phyloP scores from a whole-genome alignment of 2,797 vertebrate genomes.

The Emys orbicularis region DNA sequence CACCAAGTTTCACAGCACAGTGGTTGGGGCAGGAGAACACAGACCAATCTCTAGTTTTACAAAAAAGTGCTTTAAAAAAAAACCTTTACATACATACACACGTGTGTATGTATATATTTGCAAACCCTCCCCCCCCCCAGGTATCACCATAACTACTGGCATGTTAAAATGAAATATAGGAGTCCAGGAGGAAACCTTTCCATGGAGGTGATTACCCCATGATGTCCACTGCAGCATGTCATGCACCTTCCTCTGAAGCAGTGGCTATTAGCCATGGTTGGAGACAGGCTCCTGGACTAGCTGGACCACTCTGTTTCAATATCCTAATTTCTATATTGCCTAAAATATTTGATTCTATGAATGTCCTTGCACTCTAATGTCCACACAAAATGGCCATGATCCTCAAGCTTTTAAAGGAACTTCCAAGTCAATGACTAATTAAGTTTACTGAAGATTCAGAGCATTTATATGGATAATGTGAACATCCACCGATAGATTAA shows the following conservation, averaged over 20 bases:
- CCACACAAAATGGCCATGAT: not conserved
- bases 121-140: too few species aligned
- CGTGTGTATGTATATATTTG: too few species aligned
- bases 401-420: not conserved
- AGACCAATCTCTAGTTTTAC: not conserved
- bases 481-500: too few species aligned
- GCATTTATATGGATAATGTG: too few species aligned
- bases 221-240: not conserved
- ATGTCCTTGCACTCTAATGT: not conserved
- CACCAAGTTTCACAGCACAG: not conserved
- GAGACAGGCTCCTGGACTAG: not conserved
- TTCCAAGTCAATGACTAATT: not conserved
- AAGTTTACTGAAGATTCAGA: not conserved
- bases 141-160: not conserved
- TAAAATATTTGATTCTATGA: not conserved
- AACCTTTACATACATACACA: too few species aligned
- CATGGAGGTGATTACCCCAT: not conserved
- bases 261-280: not conserved
- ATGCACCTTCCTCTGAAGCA: not conserved
- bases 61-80: not conserved
- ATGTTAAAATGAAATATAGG: not conserved
- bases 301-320: not conserved
- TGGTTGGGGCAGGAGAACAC: too few species aligned
- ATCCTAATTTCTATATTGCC: not conserved
- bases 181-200: not conserved